Evolutionary conservation across 2,888 invertebrate genomes (phyloP).

Genomic region (Pristionchus japonicus): DNA sequence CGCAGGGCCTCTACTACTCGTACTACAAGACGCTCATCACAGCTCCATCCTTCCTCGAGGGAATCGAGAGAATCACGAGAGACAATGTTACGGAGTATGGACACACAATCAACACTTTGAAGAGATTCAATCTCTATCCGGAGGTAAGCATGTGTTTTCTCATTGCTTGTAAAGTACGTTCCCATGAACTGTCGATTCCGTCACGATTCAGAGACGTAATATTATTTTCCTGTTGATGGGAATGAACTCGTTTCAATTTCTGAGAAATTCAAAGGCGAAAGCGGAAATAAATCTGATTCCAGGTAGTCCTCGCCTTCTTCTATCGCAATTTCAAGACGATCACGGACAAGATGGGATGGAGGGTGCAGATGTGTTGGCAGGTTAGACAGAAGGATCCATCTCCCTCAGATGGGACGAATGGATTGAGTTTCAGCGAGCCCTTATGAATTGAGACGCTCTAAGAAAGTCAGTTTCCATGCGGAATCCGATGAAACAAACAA

Average conservation of each 20-base stretch:
- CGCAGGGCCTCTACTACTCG: conserved; percentile 87
- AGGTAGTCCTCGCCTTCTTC: conserved; percentile 78
- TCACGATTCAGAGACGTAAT: too few species aligned
- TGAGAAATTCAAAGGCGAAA: background rate
- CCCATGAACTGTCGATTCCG: too few species aligned
- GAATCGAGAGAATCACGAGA: conserved; percentile 81
- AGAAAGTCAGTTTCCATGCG: too few species aligned
- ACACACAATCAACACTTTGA: conserved; percentile 85
- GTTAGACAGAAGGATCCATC: background rate
- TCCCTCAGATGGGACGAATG: background rate
- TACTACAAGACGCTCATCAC: conserved; percentile 88
- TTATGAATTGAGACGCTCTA: background rate
- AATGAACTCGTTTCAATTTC: background rate
- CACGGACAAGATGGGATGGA: conserved; percentile 76
- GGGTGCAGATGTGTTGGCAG: conserved; percentile 77
- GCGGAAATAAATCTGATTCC: too few species aligned
- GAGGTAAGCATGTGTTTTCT: conserved; percentile 84
- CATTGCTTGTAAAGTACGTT: background rate
- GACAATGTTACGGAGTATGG: conserved; percentile 88
- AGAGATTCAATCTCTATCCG: conserved; percentile 88
- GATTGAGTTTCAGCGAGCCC: background rate
- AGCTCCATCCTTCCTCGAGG: conserved; percentile 81
- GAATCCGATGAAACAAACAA: too few species aligned
- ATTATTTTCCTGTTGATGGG: background rate
- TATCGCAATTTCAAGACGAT: conserved; percentile 78